Percentiles rank a stretch among this genome's conserved stretches.
Evolutionary conservation across 2,888 invertebrate species (phyloP).

Genomic region (Lysandra coridon): DNA sequence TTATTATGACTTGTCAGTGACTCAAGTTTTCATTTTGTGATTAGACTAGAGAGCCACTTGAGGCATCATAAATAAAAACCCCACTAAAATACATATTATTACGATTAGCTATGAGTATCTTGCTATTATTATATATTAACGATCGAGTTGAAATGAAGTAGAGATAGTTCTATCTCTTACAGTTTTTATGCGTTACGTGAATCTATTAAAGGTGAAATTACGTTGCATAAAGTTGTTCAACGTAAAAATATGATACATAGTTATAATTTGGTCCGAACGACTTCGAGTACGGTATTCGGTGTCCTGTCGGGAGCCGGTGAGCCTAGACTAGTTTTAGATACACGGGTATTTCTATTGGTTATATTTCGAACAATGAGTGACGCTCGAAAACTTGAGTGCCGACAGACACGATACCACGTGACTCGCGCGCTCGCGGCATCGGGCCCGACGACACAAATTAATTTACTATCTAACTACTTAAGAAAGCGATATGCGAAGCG

Average conservation of each 20-base stretch:
- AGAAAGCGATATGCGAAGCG: slow-evolving; percentile 58
- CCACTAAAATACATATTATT: neutral
- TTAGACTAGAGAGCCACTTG: slow-evolving; percentile 22
- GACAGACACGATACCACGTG: neutral
- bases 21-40: neutral
- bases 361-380: slow-evolving; percentile 29
- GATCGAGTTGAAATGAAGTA: neutral
- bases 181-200: neutral
- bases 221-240: neutral
- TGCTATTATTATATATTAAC: neutral
- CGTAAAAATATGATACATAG: neutral
- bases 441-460: slow-evolving; percentile 45
- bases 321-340: slow-evolving; percentile 19
- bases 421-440: neutral
- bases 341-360: slow-evolving; percentile 1
- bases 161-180: neutral
- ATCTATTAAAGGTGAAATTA: too few relatives aligned
- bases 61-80: neutral
- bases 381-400: slow-evolving; percentile 19
- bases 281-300: neutral
- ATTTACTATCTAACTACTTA: slow-evolving; percentile 69
- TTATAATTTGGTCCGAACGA: neutral
- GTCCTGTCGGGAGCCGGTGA: neutral
- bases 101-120: neutral
- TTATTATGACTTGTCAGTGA: neutral